phyloP scores from a whole-genome alignment of 1,140 invertebrate genomes.

The Neodiprion virginianus region DNA sequence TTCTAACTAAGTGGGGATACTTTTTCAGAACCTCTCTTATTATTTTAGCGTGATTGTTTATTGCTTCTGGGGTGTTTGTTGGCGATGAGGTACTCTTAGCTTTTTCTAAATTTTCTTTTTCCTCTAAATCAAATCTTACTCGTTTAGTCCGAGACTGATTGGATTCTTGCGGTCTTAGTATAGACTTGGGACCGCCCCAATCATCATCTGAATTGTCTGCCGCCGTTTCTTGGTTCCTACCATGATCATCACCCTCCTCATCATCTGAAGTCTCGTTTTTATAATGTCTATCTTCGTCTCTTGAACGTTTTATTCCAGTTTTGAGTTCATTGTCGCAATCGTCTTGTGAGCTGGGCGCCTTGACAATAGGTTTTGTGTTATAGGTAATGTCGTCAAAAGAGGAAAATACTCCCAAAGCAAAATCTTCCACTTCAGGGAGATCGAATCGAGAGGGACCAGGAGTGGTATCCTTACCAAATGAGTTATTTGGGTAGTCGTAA shows the following conservation, averaged over 20 bases:
- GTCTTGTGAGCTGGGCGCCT: conserved; percentile 59
- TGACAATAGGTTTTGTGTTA: conserved; percentile 70
- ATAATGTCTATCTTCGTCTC: conserved; percentile 39
- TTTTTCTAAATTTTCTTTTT: conserved; percentile 59
- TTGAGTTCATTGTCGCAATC: conserved; percentile 46
- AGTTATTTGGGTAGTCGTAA: conserved; percentile 34
- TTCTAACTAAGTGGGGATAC: conserved; percentile 85
- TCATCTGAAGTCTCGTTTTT: conserved; percentile 44
- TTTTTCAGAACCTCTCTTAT: conserved; percentile 86
- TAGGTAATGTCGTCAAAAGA: conserved; percentile 76
- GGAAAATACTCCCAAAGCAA: conserved; percentile 62
- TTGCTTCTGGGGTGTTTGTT: conserved; percentile 59
- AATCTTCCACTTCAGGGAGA: conserved; percentile 73
- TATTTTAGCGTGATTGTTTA: conserved; percentile 80
- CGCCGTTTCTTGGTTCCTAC: conserved; percentile 56
- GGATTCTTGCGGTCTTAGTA: conserved; percentile 34
- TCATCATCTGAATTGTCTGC: conserved; percentile 62
- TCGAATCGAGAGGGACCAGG: conserved; percentile 75
- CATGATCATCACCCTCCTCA: conserved; percentile 61
- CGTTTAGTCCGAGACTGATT: conserved; percentile 50
- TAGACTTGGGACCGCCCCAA: conserved; percentile 54
- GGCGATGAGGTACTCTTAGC: conserved; percentile 54
- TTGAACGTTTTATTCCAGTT: conserved; percentile 27
- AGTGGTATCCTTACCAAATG: conserved; percentile 50
- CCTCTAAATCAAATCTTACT: conserved; percentile 59